These are phyloP conservation scores for Conus ventricosus DNA, from an alignment of 1,140 invertebrate species.

Conservation along the genomic window DNA sequence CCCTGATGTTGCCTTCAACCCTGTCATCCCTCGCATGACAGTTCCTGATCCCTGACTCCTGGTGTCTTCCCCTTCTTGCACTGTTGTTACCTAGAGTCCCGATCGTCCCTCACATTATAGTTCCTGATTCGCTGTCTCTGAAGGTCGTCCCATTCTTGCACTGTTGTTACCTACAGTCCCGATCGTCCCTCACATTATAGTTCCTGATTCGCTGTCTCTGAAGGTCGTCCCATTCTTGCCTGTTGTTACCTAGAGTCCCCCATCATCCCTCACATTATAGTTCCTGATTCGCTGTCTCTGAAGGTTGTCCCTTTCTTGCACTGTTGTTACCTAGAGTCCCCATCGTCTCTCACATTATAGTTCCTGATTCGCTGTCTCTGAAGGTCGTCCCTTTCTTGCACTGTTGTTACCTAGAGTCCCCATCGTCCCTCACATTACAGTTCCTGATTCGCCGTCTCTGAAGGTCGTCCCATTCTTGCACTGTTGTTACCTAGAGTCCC, in stretches of 20 bases:
- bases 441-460: slow-evolving; percentile 55
- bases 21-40: no score
- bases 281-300: slow-evolving; percentile 55
- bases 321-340: slow-evolving; percentile 25
- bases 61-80: no score
- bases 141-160: slow-evolving; percentile 43
- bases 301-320: slow-evolving; percentile 43
- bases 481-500: slow-evolving; percentile 8
- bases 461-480: slow-evolving; percentile 43
- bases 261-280: slow-evolving; percentile 58
- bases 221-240: slow-evolving; percentile 43
- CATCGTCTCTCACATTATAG: no score
- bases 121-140: slow-evolving; percentile 55
- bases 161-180: slow-evolving; percentile 7
- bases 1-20: no score
- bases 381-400: no score
- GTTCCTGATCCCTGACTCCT: no score
- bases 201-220: slow-evolving; percentile 55
- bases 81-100: background rate
- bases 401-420: background rate
- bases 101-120: slow-evolving; percentile 57
- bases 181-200: slow-evolving; percentile 41
- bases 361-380: no score
- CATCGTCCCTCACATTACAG: slow-evolving; percentile 57
- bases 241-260: slow-evolving; percentile 26